Base-by-base conservation (phyloP, 2,797 vertebrate genomes). In the Catamblyrhynchus diadema region DNA sequence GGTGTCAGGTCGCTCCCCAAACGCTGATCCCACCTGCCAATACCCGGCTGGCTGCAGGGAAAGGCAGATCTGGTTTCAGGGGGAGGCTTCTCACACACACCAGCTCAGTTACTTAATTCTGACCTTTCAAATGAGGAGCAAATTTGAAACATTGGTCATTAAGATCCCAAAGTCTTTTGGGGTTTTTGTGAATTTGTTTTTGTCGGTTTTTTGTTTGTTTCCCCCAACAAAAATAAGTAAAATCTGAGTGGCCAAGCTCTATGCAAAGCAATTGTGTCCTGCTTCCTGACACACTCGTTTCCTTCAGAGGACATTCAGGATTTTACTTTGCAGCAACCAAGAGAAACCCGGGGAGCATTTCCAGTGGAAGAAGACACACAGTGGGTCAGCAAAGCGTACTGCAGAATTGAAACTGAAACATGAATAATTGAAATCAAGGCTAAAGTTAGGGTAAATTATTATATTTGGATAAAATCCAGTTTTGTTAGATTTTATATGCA, bases 61-160 rank as follows among this genome's bases (percentile, higher is more conserved):
- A 67, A 81, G 79, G 88, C 88, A 81, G 94, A 92, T 97, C 79
- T 57, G 12, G 59, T 96, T 92, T 96, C 94, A 86, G 61, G 59
- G 50, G 24, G 70, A 83, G 79, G 69, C 54, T 92, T 94, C 81
- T 89, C 69, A 78, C 75, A 54, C 69, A 32, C 69, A 12, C 50
- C 80, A 65, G 62, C 80, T 94, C 2, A 4, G 25, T 94, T 93
- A 66, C 75, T 94, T 91, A 95, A 95, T 92, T 91, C 81, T 91
- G 88, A 93, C 88, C 93, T 96, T 94, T 91, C 59, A 89, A 83
- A 89, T 75, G 79, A 85, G 72, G 53, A 90, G 69, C 51, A 84
- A 61, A 94, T 86, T 72, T 88, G 62, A 91, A 89, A 81, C 56
- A 59, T 47, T 69, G 28, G 7, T 83, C 39, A 14, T 89, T 78